Base-by-base conservation (phyloP, 1,140 invertebrate species). In the Orchestia grillus region DNA sequence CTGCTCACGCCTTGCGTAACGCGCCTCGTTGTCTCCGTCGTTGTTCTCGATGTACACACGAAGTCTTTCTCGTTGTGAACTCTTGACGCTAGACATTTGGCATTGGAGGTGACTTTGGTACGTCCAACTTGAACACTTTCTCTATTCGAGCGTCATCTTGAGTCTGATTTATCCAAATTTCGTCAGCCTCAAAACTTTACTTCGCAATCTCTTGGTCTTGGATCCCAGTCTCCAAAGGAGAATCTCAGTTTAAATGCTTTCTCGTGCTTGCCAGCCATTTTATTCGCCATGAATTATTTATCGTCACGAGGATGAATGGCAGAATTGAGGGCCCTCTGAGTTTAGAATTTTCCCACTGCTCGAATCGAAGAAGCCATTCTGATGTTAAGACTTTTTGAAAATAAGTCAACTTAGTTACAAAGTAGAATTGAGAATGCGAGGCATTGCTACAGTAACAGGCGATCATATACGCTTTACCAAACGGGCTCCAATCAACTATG, bases 1-100 rank as follows among this genome's bases (percentile, higher is more conserved):
- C 43, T n/a, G 92, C n/a, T 23, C 90, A 94, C 44, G 92, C 44
- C 43, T 94, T 94, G 92, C 92, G 92, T 94, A 94, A 94, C 41
- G 40, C 41, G 88, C 15, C 88, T 41, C 88, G 88, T 77, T 77
- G 62, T 77, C 88, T 42, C 88, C 41, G n/a, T 87, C 87, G 87
- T 42, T 90, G 88, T 90, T 41, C 88, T 43, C 41, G 88, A 90
- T 11, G 28, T 16, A 90, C 88, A 90, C 88, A 42, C 88, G 28
- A 41, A 90, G 88, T 90, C 41, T 77, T 77, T 77, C 62, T 77
- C 36, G 62, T 77, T 77, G 11, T 77, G 15, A 77, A 28, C 62
- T 77, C 28, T 77, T 15, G 62, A 77, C 28, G 11, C 28, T 8
- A 77, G 62, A 77, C 62, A 36, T 36, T 77, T 77, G 62, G 62